These are phyloP conservation scores for Zygothrica quintamaculata DNA, from an alignment of 2,888 invertebrate genomes.

Conservation along the genomic window DNA sequence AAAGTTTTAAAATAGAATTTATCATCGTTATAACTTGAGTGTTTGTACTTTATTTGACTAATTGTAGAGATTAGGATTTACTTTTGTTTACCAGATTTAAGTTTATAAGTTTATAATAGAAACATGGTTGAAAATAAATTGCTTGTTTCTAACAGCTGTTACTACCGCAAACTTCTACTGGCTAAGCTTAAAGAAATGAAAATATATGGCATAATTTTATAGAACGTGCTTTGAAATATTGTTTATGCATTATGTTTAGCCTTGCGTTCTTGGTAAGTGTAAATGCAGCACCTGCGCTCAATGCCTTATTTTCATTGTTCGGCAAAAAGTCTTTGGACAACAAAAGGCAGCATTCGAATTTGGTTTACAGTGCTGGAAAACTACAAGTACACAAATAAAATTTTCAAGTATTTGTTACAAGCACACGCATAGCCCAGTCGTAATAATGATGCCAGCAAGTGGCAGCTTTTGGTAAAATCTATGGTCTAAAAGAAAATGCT, in stretches of 20 bases:
- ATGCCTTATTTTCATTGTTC: conserved; percentile 62
- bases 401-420: conserved; percentile 44
- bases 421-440: conserved; percentile 19
- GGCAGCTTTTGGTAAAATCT: neutral
- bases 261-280: conserved; percentile 63
- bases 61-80: too few relatives aligned
- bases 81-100: too few relatives aligned
- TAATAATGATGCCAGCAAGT: conserved; percentile 56
- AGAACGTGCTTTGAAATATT: neutral
- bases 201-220: neutral
- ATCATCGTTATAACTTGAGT: too few relatives aligned
- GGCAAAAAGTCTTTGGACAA: conserved; percentile 21
- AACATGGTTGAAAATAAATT: too few relatives aligned
- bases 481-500: conserved; percentile 17
- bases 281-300: conserved; percentile 61
- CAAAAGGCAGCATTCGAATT: conserved; percentile 31
- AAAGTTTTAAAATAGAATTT: too few relatives aligned
- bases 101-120: too few relatives aligned
- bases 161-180: too few relatives aligned
- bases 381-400: conserved; percentile 52
- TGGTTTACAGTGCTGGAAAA: conserved; percentile 38
- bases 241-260: conserved; percentile 27
- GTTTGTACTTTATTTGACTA: too few relatives aligned
- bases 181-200: too few relatives aligned
- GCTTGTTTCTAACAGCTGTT: too few relatives aligned